phyloP scores from a whole-genome alignment of 1,140 invertebrate genomes.

The Myzus persicae region DNA sequence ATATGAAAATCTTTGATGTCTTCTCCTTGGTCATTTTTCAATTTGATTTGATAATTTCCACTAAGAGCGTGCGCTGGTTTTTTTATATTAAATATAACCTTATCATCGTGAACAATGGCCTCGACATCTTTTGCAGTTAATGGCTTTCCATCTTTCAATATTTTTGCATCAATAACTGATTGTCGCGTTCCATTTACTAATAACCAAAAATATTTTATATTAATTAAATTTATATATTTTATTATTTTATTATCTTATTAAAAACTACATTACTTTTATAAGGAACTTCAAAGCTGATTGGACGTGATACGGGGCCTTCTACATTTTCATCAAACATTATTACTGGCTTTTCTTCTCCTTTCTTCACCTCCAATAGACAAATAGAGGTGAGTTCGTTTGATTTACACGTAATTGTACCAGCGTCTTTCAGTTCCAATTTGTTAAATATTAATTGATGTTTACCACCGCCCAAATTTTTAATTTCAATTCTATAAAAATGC shows the following conservation, averaged over 20 bases:
- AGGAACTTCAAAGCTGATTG: conserved; percentile 86
- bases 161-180: conserved; percentile 85
- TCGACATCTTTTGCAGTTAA: conserved; percentile 88
- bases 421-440: conserved; percentile 79
- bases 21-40: conserved; percentile 87
- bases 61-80: conserved; percentile 83
- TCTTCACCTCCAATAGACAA: conserved; percentile 83
- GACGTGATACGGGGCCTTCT: conserved; percentile 80
- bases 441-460: conserved; percentile 91
- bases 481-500: conserved; percentile 72
- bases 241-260: not conserved
- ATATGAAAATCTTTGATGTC: conserved; percentile 83
- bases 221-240: conserved; percentile 17
- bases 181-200: conserved; percentile 85
- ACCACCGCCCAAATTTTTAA: conserved; percentile 89
- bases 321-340: conserved; percentile 83
- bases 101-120: conserved; percentile 86
- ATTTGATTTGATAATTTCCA: conserved; percentile 85
- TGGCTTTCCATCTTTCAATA: conserved; percentile 87
- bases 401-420: conserved; percentile 85
- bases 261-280: conserved; percentile 77
- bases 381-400: conserved; percentile 81
- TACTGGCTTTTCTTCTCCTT: conserved; percentile 82
- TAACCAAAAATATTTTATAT: not conserved
- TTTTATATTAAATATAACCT: conserved; percentile 88